A percentile compares a stretch with the other conserved stretches of the same genome.
Conservation (phyloP, 2,888 invertebrate genomes). For the Nycteola revayana region DNA sequence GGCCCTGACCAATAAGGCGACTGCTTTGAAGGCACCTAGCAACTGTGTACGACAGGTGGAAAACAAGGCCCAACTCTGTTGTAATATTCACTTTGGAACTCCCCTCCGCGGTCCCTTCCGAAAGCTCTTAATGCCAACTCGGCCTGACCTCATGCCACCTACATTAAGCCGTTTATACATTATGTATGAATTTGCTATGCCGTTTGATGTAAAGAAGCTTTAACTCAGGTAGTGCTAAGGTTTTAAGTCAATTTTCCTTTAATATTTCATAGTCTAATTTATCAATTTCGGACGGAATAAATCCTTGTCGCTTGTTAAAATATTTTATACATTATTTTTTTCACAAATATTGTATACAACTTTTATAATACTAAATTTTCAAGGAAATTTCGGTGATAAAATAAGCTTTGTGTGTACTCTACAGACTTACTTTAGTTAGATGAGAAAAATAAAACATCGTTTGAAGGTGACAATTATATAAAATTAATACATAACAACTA, state of each 20-base stretch:
- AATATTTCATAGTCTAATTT: conserved; percentile 35
- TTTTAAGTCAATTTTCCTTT: conserved; percentile 56
- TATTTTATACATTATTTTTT: no score
- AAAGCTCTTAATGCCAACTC: conserved; percentile 80
- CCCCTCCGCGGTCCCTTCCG: conserved; percentile 51
- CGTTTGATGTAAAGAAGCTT: conserved; percentile 81
- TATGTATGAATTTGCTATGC: conserved; percentile 82
- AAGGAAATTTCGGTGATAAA: no score
- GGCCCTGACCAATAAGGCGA: not conserved
- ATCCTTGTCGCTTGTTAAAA: not conserved
- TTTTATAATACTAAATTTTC: no score
- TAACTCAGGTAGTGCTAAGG: conserved; percentile 73
- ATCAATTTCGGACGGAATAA: conserved; percentile 14
- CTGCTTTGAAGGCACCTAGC: conserved; percentile 1
- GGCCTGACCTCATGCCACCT: conserved; percentile 78
- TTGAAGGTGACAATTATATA: no score
- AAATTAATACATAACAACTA: no score
- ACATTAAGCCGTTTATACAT: conserved; percentile 82
- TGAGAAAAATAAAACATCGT: no score
- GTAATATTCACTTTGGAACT: conserved; percentile 78
- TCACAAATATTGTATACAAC: no score
- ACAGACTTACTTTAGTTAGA: no score
- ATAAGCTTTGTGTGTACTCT: no score
- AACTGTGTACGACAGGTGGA: conserved; percentile 30
- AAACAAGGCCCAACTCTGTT: conserved; percentile 49